phyloP scores from a whole-genome alignment of 1,140 invertebrate genomes.

The Arion vulgaris region DNA sequence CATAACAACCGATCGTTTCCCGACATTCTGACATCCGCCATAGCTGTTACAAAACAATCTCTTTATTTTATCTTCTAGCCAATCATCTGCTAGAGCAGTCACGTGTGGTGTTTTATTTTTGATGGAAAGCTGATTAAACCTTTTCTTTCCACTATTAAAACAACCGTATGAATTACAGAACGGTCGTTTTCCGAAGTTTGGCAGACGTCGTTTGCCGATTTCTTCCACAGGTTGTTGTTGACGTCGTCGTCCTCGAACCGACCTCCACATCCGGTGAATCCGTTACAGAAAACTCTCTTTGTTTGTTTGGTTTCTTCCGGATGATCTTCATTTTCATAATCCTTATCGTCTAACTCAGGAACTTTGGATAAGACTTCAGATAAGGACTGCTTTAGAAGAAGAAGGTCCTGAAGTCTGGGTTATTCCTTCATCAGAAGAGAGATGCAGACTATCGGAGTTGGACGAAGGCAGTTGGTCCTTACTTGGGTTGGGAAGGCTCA shows the following conservation, averaged over 20 bases:
- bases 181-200: conserved; percentile 39
- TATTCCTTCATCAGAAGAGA: not conserved
- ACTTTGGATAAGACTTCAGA: not conserved
- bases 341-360: not conserved
- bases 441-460: not conserved
- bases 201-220: not conserved
- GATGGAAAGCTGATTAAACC: not conserved
- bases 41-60: conserved; percentile 48
- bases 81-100: no score
- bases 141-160: conserved; percentile 36
- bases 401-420: not conserved
- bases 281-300: conserved; percentile 50
- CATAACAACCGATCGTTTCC: not conserved
- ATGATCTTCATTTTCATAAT: not conserved
- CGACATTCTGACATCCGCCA: conserved; percentile 41
- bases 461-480: not conserved
- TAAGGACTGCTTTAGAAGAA: not conserved
- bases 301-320: not conserved
- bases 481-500: not conserved
- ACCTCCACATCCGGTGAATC: conserved; percentile 50
- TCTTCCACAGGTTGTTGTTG: not conserved
- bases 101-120: not conserved
- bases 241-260: conserved; percentile 32
- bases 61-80: conserved; percentile 18
- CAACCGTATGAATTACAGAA: conserved; percentile 50